Conservation (phyloP, 2,888 invertebrate genomes). For the Bombylius major region DNA sequence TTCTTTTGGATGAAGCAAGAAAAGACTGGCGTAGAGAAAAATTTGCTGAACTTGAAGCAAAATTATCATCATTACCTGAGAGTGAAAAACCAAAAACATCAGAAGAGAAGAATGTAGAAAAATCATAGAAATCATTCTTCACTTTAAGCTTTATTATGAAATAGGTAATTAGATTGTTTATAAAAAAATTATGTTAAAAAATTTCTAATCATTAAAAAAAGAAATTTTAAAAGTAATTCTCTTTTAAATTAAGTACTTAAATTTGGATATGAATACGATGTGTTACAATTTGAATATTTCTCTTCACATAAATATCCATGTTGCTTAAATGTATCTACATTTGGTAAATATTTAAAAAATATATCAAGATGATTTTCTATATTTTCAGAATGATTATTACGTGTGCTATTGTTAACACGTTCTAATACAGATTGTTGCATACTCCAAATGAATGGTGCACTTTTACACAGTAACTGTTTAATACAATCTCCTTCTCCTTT, state of each 20-base stretch:
- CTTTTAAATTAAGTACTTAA: neutral
- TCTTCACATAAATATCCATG: slow-evolving; percentile 51
- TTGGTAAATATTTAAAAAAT: slow-evolving; percentile 51
- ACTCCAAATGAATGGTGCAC: slow-evolving; percentile 59
- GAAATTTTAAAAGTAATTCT: no score
- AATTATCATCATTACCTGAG: neutral
- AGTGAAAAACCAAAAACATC: neutral
- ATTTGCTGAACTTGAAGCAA: slow-evolving; percentile 16
- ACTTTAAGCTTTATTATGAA: no score
- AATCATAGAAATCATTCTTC: neutral
- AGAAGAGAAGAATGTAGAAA: neutral
- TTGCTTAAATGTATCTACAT: slow-evolving; percentile 43
- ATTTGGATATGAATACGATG: neutral
- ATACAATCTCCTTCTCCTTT: slow-evolving; percentile 55
- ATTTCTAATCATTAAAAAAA: no score
- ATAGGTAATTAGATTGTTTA: no score
- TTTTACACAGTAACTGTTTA: slow-evolving; percentile 61
- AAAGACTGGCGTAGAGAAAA: slow-evolving; percentile 62
- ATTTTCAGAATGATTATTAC: neutral
- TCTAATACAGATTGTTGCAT: slow-evolving; percentile 56
- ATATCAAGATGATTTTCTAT: slow-evolving; percentile 23
- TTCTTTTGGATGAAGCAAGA: slow-evolving; percentile 70
- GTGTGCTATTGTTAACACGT: neutral
- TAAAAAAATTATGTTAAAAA: no score
- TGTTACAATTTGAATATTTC: slow-evolving; percentile 41